Evolutionary conservation across 2,888 invertebrate species (phyloP), one percentile per base, ranked within the genome.

Genomic region (Hirudinaria manillensis): DNA sequence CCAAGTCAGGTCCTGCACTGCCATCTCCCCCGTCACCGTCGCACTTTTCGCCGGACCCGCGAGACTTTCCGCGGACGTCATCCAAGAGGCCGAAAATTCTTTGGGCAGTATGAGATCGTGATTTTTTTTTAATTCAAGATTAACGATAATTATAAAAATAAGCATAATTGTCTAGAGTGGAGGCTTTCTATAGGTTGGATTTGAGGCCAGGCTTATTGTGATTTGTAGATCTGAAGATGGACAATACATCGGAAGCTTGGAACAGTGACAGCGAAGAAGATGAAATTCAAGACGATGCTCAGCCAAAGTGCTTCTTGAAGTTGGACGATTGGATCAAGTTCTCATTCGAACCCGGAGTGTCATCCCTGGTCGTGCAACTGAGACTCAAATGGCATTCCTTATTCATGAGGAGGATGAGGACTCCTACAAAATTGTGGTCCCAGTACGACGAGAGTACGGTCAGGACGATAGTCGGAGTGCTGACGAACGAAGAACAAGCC

Each of bases 1-100:
- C 77, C 89, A 91, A 65, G 76, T 79, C 21, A 75, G 72, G 61
- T 91, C 91, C 79, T 91, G 90, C 77, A 94, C 95, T 0, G 85
- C 92, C 10, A 89, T 96, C 0, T 91, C 93, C 16, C 90, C 94
- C 0, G 83, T 93, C 27, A 90, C 93, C 0, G 90, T 95, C 16
- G 90, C 92, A 0, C 81, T 95, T 51, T 91, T 93, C 80, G 90
- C 90, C 21, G 92, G 92, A 0, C 90, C 91, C 0, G 81, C 83
- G 71, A 84, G 90, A 70, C 84, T 91, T 76, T 88, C 90, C 0
- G 78, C 82, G 21, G 84, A 85, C 75, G 81, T 82, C 27, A 78
- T 86, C 38, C 82, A 81, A 70, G 85, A 85, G 78, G 81, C 82
- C 0, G 82, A 83, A 56, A 55, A 56, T 34, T 34, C 36, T 10